Base-by-base conservation (phyloP, 1,140 invertebrate genomes). In the Philotrypesis tridentata region DNA sequence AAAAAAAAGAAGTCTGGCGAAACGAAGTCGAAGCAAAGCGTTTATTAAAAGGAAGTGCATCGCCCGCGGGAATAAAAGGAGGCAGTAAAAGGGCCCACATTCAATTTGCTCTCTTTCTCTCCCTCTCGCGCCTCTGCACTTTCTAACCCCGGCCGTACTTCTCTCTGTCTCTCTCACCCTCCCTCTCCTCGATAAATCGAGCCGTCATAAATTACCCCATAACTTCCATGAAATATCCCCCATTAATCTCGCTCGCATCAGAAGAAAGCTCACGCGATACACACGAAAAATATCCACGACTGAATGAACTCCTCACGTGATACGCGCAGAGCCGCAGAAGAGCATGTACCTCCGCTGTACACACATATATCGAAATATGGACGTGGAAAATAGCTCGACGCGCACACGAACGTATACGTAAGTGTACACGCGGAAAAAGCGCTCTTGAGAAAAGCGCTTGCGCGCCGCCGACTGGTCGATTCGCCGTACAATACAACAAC, bases 21-120 rank as follows among this genome's bases (percentile, higher is more conserved):
- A 21, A 31, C 12, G 40, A 43, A 60, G 55, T 31, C 0, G 29
- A 55, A 76, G 25, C 31, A 63, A 61, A 77, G 48, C 48, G 48
- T n/a, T 55, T 55, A 55, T 55, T 55, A 55, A 55, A 55, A n/a
- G 6, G 31, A 21, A 31, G 48, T 40, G 2, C 25, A 37, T 37
- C 3, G 74, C 27, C 60, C 74, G 74, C 1, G 25, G 61, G 17
- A 65, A 65, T 27, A 65, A 65, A 25, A 27, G 23, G 71, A 7
- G 17, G 68, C 37, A 43, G 43, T 31, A 65, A 40, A 68, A 11
- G 48, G 79, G n/a, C n/a, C 29, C 48, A 77, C 79, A 79, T 79
- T 79, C 75, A 73, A 79, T 82, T 82, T 85, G 67, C 37, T 3
- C 33, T 37, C 3, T 9, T 37, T 5, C 33, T 37, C 33, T 37